A percentile compares a stretch with the other conserved stretches of the same genome.
phyloP scores from a whole-genome alignment of 92 coral and sea anemone genomes.

The Phymanthus crucifer region DNA sequence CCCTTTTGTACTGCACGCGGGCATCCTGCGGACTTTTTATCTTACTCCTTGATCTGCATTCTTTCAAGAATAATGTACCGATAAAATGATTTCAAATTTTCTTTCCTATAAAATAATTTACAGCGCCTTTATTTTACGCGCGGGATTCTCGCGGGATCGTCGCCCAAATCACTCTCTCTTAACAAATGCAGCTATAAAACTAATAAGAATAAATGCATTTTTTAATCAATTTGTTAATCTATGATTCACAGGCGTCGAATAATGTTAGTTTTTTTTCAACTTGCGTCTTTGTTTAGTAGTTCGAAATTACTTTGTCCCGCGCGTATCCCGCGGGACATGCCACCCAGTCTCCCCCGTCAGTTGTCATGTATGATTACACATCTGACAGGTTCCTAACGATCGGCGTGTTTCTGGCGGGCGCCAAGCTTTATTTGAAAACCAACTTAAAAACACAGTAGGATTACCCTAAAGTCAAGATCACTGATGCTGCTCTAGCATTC shows the following conservation, averaged over 20 bases:
- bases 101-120: too few species aligned
- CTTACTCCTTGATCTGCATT: too few species aligned
- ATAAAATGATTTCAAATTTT: too few species aligned
- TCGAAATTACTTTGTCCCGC: not conserved
- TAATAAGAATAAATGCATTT: not conserved
- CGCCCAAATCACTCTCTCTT: not conserved
- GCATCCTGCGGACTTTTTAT: too few species aligned
- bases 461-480: conserved; percentile 1
- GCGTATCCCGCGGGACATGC: not conserved
- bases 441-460: conserved; percentile 8
- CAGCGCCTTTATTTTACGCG: not conserved
- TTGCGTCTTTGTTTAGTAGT: not conserved
- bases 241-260: not conserved
- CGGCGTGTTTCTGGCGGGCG: conserved; percentile 40
- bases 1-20: too few species aligned
- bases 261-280: not conserved
- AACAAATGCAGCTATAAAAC: not conserved
- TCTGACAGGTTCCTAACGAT: conserved; percentile 40
- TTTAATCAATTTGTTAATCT: not conserved
- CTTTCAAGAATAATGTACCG: too few species aligned
- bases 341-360: conserved; percentile 23
- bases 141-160: not conserved
- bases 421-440: conserved; percentile 1
- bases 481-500: not conserved
- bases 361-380: conserved; percentile 1